A percentile compares a stretch with the other conserved stretches of the same genome.
phyloP scores from a whole-genome alignment of 1,140 invertebrate species.

The Drosophila nikananu region DNA sequence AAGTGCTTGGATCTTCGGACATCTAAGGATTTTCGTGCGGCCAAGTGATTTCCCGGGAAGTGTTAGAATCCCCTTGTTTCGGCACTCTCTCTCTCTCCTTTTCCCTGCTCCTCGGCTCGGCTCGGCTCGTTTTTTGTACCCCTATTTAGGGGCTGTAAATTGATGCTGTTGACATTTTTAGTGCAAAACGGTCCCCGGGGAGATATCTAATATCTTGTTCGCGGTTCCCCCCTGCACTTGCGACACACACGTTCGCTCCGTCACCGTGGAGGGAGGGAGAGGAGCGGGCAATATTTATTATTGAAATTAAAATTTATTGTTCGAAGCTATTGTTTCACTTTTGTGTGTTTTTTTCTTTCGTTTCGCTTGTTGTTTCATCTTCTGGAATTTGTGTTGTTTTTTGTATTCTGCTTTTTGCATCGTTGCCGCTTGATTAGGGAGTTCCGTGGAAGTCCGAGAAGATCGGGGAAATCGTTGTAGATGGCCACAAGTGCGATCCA shows the following conservation, averaged over 20 bases:
- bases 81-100: constrained; percentile 26
- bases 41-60: constrained; percentile 72
- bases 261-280: not conserved
- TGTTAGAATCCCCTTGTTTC: constrained; percentile 70
- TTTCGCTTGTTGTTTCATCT: constrained; percentile 16
- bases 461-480: constrained; percentile 5
- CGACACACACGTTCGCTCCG: constrained; percentile 30
- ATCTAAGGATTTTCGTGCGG: constrained; percentile 39
- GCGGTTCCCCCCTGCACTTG: constrained; percentile 31
- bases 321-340: constrained; percentile 32
- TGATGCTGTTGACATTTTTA: constrained; percentile 75
- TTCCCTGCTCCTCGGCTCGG: not conserved
- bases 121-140: constrained; percentile 7
- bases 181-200: constrained; percentile 57
- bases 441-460: constrained; percentile 33
- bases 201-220: constrained; percentile 59
- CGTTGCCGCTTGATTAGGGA: constrained; percentile 50
- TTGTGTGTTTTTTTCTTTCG: not conserved
- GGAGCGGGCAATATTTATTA: constrained; percentile 38
- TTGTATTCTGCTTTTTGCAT: constrained; percentile 32
- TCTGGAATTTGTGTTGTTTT: constrained; percentile 2
- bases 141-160: constrained; percentile 55
- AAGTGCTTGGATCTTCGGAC: constrained; percentile 43
- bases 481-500: constrained; percentile 33
- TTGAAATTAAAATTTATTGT: constrained; percentile 58